Evolutionary conservation across 2,113 vertebrate species (phyloP), one percentile per base, ranked within the genome.

Genomic region (Isichthys henryi): DNA sequence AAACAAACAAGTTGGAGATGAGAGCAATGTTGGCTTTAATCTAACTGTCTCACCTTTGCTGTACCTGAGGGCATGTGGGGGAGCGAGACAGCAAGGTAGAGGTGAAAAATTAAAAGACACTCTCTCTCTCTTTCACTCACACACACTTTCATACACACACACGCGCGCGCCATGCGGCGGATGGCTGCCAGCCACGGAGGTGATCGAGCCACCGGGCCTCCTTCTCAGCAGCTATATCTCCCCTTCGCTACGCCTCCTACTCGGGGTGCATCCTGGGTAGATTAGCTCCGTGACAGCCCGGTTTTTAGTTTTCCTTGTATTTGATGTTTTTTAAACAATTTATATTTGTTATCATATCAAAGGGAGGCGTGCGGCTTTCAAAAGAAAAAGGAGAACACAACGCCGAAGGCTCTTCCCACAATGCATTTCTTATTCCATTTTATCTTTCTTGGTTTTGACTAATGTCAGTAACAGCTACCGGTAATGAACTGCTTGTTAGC

Each of bases 401-500:
- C 91, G 97, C 97, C 96, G 94, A 97, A 95, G 97, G 97, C 96
- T 95, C 95, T 96, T 96, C 96, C 92, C 95, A 96, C 95, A 93
- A 96, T 95, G 95, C 96, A 97, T 98, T 97, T 96, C 97, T 97
- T 97, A 98, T 98, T 98, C 97, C 96, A 97, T 98, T 98, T 98
- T 97, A 98, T 98, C 98, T 98, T 96, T 96, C 97, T 97, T 97
- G 96, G 96, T 97, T 98, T 97, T 97, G 97, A 98, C 97, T 98
- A 99, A 98, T 98, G 98, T 98, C 97, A 97, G 97, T 98, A 98
- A 98, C 97, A 98, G 98, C 98, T 98, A 98, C 96, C 96, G 96
- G 97, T 98, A 98, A 99, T 99, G 98, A 98, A 98, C 97, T 97
- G 97, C 98, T 99, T 98, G 98, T 98, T 98, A 98, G 97, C 96